Conservation (phyloP, 2,113 vertebrate genomes). For the Struthidea cinerea region DNA sequence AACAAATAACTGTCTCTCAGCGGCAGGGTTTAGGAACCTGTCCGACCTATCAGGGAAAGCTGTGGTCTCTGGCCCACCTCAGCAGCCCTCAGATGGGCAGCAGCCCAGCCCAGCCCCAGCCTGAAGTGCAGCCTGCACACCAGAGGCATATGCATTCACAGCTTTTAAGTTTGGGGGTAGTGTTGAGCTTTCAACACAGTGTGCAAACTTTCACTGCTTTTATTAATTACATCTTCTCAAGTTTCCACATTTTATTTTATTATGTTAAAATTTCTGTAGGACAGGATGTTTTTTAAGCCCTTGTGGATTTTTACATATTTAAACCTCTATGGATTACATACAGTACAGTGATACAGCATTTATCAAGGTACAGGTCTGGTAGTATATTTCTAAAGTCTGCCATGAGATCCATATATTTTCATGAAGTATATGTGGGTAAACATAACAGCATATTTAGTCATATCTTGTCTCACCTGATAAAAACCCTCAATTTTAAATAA, state of each 20-base stretch:
- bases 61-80: neutral
- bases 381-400: neutral
- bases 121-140: neutral
- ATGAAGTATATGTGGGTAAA: neutral
- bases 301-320: neutral
- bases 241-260: conserved; percentile 1
- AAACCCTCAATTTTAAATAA: neutral
- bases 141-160: neutral
- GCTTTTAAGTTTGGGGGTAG: neutral
- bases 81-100: neutral
- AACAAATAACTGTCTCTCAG: neutral
- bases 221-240: conserved; percentile 3
- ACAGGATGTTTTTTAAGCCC: neutral
- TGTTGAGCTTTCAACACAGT: neutral
- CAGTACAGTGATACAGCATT: neutral
- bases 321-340: neutral
- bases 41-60: fast-evolving
- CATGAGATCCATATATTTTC: neutral
- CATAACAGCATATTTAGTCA: neutral
- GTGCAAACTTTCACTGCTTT: conserved; percentile 13
- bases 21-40: neutral
- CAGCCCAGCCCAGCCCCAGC: neutral
- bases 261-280: neutral
- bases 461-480: neutral
- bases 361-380: neutral